These are phyloP conservation scores for Leptoclinus maculatus DNA, from an alignment of 2,797 vertebrate species.

Conservation along the genomic window DNA sequence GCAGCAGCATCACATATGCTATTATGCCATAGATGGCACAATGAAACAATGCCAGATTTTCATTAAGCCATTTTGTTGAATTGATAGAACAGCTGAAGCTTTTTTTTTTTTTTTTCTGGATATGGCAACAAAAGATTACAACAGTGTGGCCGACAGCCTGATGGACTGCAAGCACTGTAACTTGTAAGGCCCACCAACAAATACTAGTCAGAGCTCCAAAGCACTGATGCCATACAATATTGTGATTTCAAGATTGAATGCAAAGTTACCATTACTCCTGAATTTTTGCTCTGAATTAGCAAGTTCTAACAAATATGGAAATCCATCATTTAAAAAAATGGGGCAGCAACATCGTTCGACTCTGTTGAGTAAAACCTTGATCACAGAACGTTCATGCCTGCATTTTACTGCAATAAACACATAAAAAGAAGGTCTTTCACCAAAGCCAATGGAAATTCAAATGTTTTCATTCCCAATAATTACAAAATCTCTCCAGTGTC, in stretches of 20 bases:
- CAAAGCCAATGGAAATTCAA: constrained; percentile 48
- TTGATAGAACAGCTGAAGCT: constrained; percentile 77
- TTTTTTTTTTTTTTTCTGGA: constrained; percentile 65
- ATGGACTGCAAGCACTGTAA: constrained; percentile 75
- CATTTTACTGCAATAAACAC: constrained; percentile 38
- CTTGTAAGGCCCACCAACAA: constrained; percentile 78
- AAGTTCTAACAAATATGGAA: constrained; percentile 11
- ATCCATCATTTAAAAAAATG: constrained; percentile 1
- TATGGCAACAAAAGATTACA: constrained; percentile 78
- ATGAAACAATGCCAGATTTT: constrained; percentile 78
- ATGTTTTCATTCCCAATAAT: constrained; percentile 46
- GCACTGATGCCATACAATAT: constrained; percentile 29
- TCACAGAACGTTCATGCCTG: constrained; percentile 12
- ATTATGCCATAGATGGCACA: constrained; percentile 76
- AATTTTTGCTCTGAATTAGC: background rate
- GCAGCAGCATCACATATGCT: constrained; percentile 82
- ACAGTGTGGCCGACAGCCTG: constrained; percentile 75
- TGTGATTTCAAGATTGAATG: constrained; percentile 23
- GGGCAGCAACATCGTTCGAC: background rate
- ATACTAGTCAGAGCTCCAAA: constrained; percentile 55
- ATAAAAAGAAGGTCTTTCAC: constrained; percentile 19
- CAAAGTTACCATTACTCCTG: background rate
- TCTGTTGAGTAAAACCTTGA: constrained; percentile 24
- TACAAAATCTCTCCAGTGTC: constrained; percentile 39
- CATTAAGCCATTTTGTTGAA: constrained; percentile 74